Percentiles rank a stretch among this genome's conserved stretches.
These are phyloP conservation scores for Antheraea mylitta DNA, from an alignment of 1,140 invertebrate species.

Conservation along the genomic window DNA sequence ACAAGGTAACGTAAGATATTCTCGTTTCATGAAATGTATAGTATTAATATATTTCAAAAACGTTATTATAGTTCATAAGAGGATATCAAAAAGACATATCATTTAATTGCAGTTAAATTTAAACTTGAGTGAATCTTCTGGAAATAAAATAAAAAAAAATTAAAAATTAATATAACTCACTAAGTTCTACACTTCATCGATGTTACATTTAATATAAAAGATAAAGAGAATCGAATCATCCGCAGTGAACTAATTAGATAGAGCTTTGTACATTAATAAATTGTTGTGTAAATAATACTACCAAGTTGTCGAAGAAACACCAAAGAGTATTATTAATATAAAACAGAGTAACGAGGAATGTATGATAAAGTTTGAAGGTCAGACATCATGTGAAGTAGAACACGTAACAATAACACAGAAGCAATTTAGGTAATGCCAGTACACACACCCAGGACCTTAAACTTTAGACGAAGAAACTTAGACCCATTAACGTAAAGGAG, in stretches of 20 bases:
- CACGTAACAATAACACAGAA: neutral
- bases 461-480: slow-evolving; percentile 3
- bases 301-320: neutral
- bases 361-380: neutral
- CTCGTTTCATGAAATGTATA: neutral
- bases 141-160: too few species aligned
- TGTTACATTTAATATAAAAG: too few species aligned
- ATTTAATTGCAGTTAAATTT: too few species aligned
- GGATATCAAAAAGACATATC: too few species aligned
- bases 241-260: too few species aligned
- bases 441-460: neutral
- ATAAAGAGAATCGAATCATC: too few species aligned
- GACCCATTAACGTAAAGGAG: slow-evolving; percentile 6
- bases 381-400: neutral
- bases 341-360: neutral
- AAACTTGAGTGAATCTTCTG: too few species aligned
- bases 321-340: neutral
- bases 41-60: too few species aligned
- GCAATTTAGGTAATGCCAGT: neutral
- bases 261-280: neutral
- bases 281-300: too few species aligned
- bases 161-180: too few species aligned
- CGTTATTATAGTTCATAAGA: too few species aligned
- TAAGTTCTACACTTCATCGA: too few species aligned
- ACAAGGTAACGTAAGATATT: neutral